A percentile compares a stretch with the other conserved stretches of the same genome.
phyloP scores from a whole-genome alignment of 1,140 invertebrate genomes.

The Aphaenogaster rudis region DNA sequence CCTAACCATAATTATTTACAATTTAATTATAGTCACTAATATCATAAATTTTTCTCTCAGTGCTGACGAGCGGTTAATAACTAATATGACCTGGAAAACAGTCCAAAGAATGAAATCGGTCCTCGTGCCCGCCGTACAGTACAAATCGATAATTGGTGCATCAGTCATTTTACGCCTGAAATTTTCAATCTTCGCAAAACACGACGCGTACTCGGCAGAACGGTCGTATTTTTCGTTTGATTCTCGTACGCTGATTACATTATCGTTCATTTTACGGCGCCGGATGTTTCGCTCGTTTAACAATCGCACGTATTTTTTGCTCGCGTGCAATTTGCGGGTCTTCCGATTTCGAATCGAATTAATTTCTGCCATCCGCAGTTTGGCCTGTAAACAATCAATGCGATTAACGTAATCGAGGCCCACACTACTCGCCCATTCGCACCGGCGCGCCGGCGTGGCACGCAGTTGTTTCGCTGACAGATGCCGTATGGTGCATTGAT shows the following conservation, averaged over 20 bases:
- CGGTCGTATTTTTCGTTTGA: conserved; percentile 34
- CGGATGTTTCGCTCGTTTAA: conserved; percentile 41
- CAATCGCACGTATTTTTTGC: conserved; percentile 16
- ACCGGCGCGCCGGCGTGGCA: conserved; percentile 1
- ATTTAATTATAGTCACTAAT: too few species aligned
- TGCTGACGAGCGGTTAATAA: not conserved
- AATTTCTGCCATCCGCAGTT: conserved; percentile 57
- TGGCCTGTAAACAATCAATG: conserved; percentile 68
- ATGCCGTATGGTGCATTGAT: conserved; percentile 62
- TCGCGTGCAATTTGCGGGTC: conserved; percentile 49
- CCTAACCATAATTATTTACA: too few species aligned
- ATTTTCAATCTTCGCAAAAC: conserved; percentile 53
- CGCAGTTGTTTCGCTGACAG: conserved; percentile 60
- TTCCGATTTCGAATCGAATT: conserved; percentile 70
- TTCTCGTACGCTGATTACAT: conserved; percentile 58
- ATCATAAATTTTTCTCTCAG: too few species aligned
- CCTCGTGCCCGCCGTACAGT: not conserved
- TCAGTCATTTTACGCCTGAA: conserved; percentile 27
- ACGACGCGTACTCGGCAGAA: conserved; percentile 10
- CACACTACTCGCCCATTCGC: conserved; percentile 1
- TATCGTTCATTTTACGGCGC: conserved; percentile 67
- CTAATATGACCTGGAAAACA: conserved; percentile 15
- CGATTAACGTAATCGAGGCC: conserved; percentile 72
- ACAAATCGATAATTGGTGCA: conserved; percentile 53
- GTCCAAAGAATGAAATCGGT: conserved; percentile 10